Evolutionary conservation across 2,797 vertebrate species (phyloP), one percentile per base, ranked within the genome.

Genomic region (Gymnoscopelus braueri): DNA sequence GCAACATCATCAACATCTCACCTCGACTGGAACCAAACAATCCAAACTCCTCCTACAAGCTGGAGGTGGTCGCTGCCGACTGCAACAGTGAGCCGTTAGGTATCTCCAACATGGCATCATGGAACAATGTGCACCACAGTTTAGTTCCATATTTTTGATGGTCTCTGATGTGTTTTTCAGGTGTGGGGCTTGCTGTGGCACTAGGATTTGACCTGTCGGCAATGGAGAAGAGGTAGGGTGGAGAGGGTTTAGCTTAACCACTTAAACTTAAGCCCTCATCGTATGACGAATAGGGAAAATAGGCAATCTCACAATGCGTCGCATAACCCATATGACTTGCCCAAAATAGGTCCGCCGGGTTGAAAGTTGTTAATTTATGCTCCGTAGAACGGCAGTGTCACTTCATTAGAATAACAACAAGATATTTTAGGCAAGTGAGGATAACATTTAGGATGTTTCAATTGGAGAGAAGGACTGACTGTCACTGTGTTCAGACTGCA

Each of bases 1-100:
- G 94, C 59, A 94, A 88, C 90, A 94, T 95, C 76, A 92, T 92
- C 88, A 95, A 94, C 81, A 95, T 95, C 87, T 94, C 92, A 14
- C 92, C 92, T 0, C 78, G 74, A 53, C 81, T 95, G 77, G 89
- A 91, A 65, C 87, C 92, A 66, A 94, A 94, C 86, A 72, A 48
- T 54, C 88, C 84, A 0, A 82, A 74, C 74, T 81, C 82, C 72
- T 82, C 84, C 84, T 94, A 94, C 89, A 91, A 93, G 72, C 89
- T 95, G 78, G 93, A 95, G 84, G 93, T 94, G 82, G 93, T 94
- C 69, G 94, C 94, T 3, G 84, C 91, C 3, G 89, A 95, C 76
- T 92, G 91, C 85, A 93, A 91, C 89, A 92, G 84, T 75, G 88
- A 95, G 85, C 86, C 78, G 3, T 86, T 94, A 90, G 92, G 93